Conservation (phyloP, 64 coral and sea anemone species). For the Acropora tenuis region DNA sequence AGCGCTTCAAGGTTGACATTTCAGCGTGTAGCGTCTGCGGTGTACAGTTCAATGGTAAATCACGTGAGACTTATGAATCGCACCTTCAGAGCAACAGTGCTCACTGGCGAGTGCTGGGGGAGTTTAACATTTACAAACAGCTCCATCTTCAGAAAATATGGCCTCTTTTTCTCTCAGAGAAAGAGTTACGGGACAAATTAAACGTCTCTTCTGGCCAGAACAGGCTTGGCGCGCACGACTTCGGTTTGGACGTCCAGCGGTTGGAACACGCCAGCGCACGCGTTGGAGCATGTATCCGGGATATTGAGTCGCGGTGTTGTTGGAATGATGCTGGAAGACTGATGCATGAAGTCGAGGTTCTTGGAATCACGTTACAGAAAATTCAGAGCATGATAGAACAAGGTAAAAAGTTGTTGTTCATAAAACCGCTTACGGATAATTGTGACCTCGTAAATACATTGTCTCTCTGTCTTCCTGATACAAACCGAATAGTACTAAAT, state of each 20-base stretch:
- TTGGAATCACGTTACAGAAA: constrained; percentile 18
- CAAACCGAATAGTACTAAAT: too few species aligned
- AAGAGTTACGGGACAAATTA: constrained; percentile 14
- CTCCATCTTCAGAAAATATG: constrained; percentile 40
- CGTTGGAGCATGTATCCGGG: constrained; percentile 37
- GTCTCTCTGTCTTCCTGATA: too few species aligned
- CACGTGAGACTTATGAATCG: constrained; percentile 18
- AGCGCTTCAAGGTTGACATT: constrained; percentile 57
- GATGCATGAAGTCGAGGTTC: constrained; percentile 25
- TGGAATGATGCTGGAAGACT: constrained; percentile 42
- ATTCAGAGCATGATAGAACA: constrained; percentile 50
- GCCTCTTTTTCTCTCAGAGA: constrained; percentile 43
- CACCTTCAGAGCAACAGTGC: constrained; percentile 11
- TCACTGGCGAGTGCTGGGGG: constrained; percentile 34
- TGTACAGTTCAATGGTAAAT: constrained; percentile 26
- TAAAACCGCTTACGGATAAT: too few species aligned
- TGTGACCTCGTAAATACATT: too few species aligned
- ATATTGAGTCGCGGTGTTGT: constrained; percentile 53
- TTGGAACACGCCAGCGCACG: constrained; percentile 51
- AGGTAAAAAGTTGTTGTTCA: constrained; percentile 5
- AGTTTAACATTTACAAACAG: constrained; percentile 26
- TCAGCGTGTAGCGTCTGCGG: constrained; percentile 63
- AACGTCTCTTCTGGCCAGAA: constrained; percentile 29
- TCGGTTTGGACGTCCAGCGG: constrained; percentile 65
- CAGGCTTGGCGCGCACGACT: constrained; percentile 38